phyloP scores from a whole-genome alignment of 2,888 invertebrate genomes.

The Cantharis lateralis region DNA sequence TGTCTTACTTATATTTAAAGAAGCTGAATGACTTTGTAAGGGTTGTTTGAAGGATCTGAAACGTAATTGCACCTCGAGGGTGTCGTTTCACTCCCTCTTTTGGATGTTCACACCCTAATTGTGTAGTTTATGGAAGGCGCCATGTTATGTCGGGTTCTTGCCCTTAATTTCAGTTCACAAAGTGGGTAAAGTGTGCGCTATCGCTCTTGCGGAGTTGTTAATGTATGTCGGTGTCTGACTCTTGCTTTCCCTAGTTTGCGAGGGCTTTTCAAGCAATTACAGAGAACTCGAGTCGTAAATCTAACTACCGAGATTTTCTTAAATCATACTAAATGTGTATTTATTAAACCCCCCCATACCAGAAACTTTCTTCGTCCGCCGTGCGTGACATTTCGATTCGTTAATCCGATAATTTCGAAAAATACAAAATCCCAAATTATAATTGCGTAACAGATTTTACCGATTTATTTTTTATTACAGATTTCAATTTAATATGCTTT shows the following conservation, averaged over 20 bases:
- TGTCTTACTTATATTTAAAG: constrained; percentile 46
- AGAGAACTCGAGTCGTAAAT: constrained; percentile 4
- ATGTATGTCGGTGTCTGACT: constrained; percentile 21
- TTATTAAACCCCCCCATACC: not conserved
- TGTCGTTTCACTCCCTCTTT: constrained; percentile 39
- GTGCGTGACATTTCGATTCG: not conserved
- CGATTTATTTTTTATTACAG: constrained; percentile 1
- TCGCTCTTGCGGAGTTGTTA: constrained; percentile 32
- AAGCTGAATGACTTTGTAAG: constrained; percentile 49
- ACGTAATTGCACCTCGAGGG: constrained; percentile 53
- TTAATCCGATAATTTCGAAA: not conserved
- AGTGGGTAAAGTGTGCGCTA: constrained; percentile 43
- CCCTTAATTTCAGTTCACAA: constrained; percentile 43
- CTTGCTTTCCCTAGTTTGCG: constrained; percentile 2
- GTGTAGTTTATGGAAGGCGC: constrained; percentile 52
- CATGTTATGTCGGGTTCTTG: constrained; percentile 40
- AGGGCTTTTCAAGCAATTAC: constrained; percentile 18
- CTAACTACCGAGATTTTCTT: constrained; percentile 9
- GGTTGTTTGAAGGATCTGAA: constrained; percentile 47
- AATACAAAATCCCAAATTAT: not conserved
- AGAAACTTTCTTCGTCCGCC: not conserved
- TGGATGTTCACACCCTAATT: constrained; percentile 51
- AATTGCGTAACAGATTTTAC: constrained; percentile 3
- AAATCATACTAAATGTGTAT: not conserved
- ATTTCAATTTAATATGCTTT: constrained; percentile 6